phyloP scores from a whole-genome alignment of 2,797 vertebrate species.

The Columba guinea region DNA sequence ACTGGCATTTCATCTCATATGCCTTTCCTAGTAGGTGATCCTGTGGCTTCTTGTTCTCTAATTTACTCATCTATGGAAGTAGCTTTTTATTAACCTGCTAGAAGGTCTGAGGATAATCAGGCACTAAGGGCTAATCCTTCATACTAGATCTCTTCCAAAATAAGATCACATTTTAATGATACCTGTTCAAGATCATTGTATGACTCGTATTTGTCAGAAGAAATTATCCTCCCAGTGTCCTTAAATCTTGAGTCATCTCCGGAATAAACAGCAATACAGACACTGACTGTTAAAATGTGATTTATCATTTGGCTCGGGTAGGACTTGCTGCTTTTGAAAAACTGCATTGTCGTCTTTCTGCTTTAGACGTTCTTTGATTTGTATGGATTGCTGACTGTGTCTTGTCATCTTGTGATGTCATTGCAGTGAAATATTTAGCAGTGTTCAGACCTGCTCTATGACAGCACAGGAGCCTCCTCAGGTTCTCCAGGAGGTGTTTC shows the following conservation, averaged over 20 bases:
- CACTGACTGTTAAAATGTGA: background rate
- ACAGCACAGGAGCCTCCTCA: background rate
- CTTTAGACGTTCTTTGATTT: background rate
- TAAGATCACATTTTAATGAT: background rate
- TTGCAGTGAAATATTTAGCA: background rate
- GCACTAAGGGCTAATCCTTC: background rate
- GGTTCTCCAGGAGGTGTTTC: background rate
- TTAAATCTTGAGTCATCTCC: background rate
- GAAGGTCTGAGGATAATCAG: background rate
- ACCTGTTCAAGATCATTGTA: background rate
- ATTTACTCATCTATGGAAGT: background rate
- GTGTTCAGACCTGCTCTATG: background rate
- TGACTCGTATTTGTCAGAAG: background rate
- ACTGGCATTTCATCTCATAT: background rate
- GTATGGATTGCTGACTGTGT: background rate
- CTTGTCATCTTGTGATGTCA: background rate
- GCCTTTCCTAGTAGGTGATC: background rate
- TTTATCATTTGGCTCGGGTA: background rate
- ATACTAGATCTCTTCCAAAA: background rate
- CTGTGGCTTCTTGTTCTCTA: background rate
- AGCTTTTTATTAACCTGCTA: background rate
- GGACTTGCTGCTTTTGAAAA: background rate
- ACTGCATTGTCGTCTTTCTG: background rate
- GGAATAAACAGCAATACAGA: background rate
- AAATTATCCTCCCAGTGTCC: background rate